Conservation (phyloP, 2,888 invertebrate genomes). For the Pachydiplax longipennis region DNA sequence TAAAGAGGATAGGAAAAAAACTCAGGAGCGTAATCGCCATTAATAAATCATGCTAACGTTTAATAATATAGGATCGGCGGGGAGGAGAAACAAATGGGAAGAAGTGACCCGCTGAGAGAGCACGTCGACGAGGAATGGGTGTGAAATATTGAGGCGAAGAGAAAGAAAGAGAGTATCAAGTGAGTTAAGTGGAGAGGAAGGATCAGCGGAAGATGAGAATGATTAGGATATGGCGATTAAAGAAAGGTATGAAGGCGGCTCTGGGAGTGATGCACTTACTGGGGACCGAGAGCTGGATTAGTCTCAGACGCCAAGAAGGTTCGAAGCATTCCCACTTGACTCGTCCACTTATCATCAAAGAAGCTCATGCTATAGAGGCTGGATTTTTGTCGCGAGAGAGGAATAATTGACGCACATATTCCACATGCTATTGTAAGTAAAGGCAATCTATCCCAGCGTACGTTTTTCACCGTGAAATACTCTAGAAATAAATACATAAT, state of each 20-base stretch:
- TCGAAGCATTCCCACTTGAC: too few relatives aligned
- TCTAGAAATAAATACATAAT: too few relatives aligned
- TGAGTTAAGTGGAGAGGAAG: neutral
- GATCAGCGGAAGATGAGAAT: neutral
- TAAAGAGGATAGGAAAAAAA: neutral
- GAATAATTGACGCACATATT: too few relatives aligned
- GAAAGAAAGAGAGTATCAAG: neutral
- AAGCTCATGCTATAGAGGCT: too few relatives aligned
- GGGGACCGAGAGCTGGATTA: too few relatives aligned
- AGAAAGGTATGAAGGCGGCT: neutral
- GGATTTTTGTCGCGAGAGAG: too few relatives aligned
- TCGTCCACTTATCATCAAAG: too few relatives aligned
- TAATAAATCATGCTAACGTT: constrained; percentile 22
- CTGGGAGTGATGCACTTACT: neutral
- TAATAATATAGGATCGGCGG: constrained; percentile 20
- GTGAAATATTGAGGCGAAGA: constrained; percentile 18
- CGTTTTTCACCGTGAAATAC: too few relatives aligned
- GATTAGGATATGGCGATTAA: neutral
- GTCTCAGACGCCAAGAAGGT: too few relatives aligned
- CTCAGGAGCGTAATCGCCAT: constrained; percentile 24
- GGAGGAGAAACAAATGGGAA: constrained; percentile 3
- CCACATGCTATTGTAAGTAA: too few relatives aligned
- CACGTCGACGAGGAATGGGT: neutral
- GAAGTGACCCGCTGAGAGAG: constrained; percentile 28
- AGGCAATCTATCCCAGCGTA: too few relatives aligned